Evolutionary conservation across 2,888 invertebrate species (phyloP), one percentile per base, ranked within the genome.

Genomic region (Icerya purchasi): DNA sequence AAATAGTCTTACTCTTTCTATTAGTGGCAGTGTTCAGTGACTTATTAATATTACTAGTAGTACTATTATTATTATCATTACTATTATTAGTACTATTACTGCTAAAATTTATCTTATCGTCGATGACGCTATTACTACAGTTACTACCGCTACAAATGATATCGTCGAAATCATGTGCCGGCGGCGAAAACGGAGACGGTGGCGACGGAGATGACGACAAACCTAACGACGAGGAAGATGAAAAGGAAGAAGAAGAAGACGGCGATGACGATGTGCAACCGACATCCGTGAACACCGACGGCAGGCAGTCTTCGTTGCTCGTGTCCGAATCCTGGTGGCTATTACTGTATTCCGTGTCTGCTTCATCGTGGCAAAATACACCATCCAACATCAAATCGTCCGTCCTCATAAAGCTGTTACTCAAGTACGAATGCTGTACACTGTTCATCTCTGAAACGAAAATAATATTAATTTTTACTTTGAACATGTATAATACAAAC

Each of bases 11-110:
- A 53, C 19, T 19, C n/a, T 54, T 22, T 22, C 22, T n/a, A 22
- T 22, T 54, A 54, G n/a, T 54, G 54, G 54, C 54, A 54, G 54
- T 54, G 54, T 14, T 8, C 36, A 36, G 36, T 36, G 36, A 36
- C 36, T 36, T 36, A 8, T 36, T 36, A 36, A 8, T 36, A 36
- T 36, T 36, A 8, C 36, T 36, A 36, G 5, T 36, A 36, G 5
- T 36, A 36, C 5, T 14, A 14, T 14, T 36, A 36, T 8, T 14
- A 36, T 36, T 36, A 36, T 36, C 14, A 36, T 36, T 36, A 36
- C 14, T 36, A 36, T 36, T 36, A 36, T 36, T 36, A 36, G 5
- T 36, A 36, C 14, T 36, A 36, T 36, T 36, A 36, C 14, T 36
- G 14, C 14, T 36, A 36, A 14, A 36, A 36, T 36, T 36, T 36